Base-by-base conservation (phyloP, 2,113 vertebrate species). In the Thomomys bottae region DNA sequence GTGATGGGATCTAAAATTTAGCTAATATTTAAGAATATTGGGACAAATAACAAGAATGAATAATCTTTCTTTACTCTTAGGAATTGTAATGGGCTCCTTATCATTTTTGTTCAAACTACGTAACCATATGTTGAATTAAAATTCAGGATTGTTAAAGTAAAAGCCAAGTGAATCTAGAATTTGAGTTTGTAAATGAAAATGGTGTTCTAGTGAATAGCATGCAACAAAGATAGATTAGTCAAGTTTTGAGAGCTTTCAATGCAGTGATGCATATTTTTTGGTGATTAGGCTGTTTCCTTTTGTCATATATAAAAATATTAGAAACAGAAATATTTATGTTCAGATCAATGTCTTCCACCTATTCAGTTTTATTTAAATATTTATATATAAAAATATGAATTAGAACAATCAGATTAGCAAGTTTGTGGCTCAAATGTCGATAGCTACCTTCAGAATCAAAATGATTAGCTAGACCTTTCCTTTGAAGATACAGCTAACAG, bases 1-100 rank as follows among this genome's bases (percentile, higher is more conserved):
- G 90, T 79, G 92, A 83, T 92, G 26, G 70, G 28, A 64, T 72
- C 21, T 76, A 88, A 96, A 93, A 86, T 57, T 63, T 80, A 64
- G 32, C 8, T 14, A 34, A 81, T 3, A 12, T 88, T 93, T 84
- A 83, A 81, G 59, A 79, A 63, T 57, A 80, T 38, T 67, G 80
- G 34, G 57, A 11, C 59, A 81, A 80, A 79, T 88, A 73, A 26
- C 20, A 28, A 2, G 72, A 73, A 73, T 91, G n/a, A 5, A 87
- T 68, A 80, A 64, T 4, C 21, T 26, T 14, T 75, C 30, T 79
- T 57, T 42, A 90, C 38, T 61, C 38, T 63, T 63, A 67, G 4
- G 45, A 66, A 36, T 3, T 36, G 42, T 28, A 45, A 45, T 40
- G 26, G 3, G 72, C 64, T 80, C 23, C 5, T 80, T 21, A 45